These are phyloP conservation scores for Synchiropus splendidus DNA, from an alignment of 2,113 vertebrate species.

Conservation along the genomic window DNA sequence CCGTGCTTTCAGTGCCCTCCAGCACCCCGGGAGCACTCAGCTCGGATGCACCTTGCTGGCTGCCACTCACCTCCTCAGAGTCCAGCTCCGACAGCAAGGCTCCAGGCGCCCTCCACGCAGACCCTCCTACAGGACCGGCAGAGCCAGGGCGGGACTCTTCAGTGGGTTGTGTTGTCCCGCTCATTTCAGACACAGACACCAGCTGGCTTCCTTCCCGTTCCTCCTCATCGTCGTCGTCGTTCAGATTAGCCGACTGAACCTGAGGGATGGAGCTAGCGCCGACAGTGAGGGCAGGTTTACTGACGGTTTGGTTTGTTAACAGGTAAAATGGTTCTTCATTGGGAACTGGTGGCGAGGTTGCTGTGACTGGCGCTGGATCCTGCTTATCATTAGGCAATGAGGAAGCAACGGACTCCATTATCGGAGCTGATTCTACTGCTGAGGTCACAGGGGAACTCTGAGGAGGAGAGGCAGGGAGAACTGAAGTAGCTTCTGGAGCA, in stretches of 20 bases:
- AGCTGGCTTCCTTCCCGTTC: constrained; percentile 62
- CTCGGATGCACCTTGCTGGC: constrained; percentile 69
- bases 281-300: constrained; percentile 1
- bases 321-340: constrained; percentile 24
- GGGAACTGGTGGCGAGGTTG: constrained; percentile 5
- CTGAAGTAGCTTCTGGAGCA: constrained; percentile 6
- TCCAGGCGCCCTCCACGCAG: constrained; percentile 52
- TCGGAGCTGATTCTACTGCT: constrained; percentile 5
- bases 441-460: constrained; percentile 7
- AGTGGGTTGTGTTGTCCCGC: constrained; percentile 69
- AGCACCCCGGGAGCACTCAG: constrained; percentile 68
- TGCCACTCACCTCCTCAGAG: constrained; percentile 70
- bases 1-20: constrained; percentile 70
- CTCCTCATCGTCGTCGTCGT: constrained; percentile 64
- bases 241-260: constrained; percentile 23
- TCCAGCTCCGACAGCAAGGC: constrained; percentile 64
- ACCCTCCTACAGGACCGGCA: constrained; percentile 47
- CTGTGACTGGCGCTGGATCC: constrained; percentile 2
- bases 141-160: constrained; percentile 69
- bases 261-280: constrained; percentile 2
- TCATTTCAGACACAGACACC: constrained; percentile 71
- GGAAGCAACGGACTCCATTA: constrained; percentile 8
- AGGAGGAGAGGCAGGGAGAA: constrained; percentile 8
- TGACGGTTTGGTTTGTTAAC: constrained; percentile 10
- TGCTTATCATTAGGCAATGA: constrained; percentile 4